A percentile compares a stretch with the other conserved stretches of the same genome.
Evolutionary conservation across 2,888 invertebrate species (phyloP).

Genomic region (Chirona hameri): DNA sequence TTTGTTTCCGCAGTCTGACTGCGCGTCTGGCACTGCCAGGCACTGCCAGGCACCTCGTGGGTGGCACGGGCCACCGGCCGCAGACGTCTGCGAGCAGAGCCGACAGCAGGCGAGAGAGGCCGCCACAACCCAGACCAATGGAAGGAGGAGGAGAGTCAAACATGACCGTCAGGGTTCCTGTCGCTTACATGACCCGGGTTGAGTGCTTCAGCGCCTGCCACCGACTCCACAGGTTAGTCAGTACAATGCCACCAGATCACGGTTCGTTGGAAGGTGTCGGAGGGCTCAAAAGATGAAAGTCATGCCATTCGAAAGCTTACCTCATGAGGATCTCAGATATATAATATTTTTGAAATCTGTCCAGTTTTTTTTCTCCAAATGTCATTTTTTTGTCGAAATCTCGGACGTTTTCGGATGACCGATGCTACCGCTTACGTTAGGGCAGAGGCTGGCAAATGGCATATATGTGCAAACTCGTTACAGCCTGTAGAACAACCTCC

Average conservation of each 20-base stretch:
- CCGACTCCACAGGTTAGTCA: constrained; percentile 30
- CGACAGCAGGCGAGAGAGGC: neutral
- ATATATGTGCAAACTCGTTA: no score
- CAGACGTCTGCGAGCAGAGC: neutral
- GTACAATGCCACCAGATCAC: no score
- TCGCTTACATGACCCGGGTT: constrained; percentile 33
- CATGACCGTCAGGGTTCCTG: neutral
- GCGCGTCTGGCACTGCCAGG: neutral
- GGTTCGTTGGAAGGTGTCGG: no score
- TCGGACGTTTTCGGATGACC: no score
- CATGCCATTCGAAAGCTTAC: no score
- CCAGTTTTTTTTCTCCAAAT: no score
- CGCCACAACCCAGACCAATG: neutral
- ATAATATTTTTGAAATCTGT: neutral
- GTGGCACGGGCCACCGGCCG: neutral
- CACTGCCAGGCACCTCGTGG: neutral
- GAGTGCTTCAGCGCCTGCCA: constrained; percentile 33
- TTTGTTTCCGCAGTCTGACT: neutral
- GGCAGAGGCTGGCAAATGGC: no score
- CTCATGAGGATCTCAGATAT: neutral
- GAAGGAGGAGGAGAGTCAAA: neutral
- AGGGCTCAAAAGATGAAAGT: no score
- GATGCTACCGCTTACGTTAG: no score
- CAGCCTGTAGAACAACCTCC: no score
- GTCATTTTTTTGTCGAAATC: no score